Conservation (phyloP, 2,888 invertebrate genomes). For the Pseudanteris insignis region DNA sequence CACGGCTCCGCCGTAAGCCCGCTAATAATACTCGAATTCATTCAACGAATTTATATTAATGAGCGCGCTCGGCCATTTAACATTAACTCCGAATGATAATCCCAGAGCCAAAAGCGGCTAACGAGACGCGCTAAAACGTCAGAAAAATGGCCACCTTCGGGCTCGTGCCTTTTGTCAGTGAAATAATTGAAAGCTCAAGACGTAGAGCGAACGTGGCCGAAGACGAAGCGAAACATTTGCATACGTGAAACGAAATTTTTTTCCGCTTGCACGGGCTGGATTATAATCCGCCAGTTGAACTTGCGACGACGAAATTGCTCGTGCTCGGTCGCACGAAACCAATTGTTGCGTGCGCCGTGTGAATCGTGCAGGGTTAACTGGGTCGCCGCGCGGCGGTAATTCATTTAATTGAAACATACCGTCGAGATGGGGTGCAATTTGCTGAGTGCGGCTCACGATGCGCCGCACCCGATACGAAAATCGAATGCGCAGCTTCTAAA, state of each 20-base stretch:
- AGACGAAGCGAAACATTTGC: no score
- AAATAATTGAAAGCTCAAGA: no score
- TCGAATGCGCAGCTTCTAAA: conserved; percentile 11
- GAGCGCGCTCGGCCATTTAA: neutral
- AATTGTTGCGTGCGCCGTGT: conserved; percentile 33
- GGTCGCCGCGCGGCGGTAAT: conserved; percentile 52
- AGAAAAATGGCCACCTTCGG: no score
- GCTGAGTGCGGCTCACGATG: conserved; percentile 45
- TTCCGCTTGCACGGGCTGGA: no score
- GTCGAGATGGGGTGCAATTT: conserved; percentile 49
- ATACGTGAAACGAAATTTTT: neutral
- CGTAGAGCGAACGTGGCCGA: no score
- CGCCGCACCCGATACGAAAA: conserved; percentile 3
- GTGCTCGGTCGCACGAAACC: conserved; percentile 28
- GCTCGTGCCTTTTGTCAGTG: no score
- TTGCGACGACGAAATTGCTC: conserved; percentile 38
- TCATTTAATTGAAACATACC: conserved; percentile 59
- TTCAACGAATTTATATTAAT: conserved; percentile 11
- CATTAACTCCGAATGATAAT: neutral
- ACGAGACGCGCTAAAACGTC: no score
- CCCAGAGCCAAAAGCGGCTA: no score
- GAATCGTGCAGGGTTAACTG: conserved; percentile 47
- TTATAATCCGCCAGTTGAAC: conserved; percentile 19
- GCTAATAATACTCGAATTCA: conserved; percentile 11
- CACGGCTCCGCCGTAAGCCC: neutral